These are phyloP conservation scores for Anhinga anhinga DNA, from an alignment of 2,113 vertebrate species.

Conservation along the genomic window DNA sequence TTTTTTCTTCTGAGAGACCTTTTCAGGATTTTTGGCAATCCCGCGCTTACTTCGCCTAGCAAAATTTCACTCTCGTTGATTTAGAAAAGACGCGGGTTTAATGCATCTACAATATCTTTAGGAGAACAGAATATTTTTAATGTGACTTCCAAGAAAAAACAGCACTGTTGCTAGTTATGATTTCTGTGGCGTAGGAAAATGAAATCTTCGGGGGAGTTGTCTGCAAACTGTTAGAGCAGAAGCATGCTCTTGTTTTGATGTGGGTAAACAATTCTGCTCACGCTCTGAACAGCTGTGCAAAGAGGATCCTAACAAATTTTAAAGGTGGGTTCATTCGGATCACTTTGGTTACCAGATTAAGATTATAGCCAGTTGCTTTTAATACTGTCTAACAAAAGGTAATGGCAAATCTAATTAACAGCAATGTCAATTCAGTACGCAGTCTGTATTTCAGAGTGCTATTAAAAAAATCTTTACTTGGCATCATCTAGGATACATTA, in stretches of 20 bases:
- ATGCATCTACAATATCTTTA: neutral
- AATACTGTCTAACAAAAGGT: neutral
- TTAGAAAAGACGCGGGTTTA: neutral
- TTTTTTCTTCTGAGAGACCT: neutral
- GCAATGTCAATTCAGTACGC: neutral
- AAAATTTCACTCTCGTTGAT: neutral
- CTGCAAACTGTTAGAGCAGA: fast-evolving
- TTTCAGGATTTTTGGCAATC: slow-evolving; percentile 38
- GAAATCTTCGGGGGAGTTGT: neutral
- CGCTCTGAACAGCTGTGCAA: neutral
- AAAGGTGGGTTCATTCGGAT: neutral
- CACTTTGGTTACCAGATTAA: neutral
- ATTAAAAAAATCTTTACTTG: neutral
- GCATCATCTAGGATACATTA: neutral
- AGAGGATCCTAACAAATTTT: neutral
- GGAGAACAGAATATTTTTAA: neutral
- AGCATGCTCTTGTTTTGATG: neutral
- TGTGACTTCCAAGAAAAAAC: neutral
- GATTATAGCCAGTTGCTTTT: neutral
- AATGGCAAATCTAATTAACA: neutral
- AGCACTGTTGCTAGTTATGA: neutral
- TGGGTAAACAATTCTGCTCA: neutral
- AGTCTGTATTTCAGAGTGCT: neutral
- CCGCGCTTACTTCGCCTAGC: neutral
- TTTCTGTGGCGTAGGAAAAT: neutral